Evolutionary conservation across 2,113 vertebrate species (phyloP).

Genomic region (Terrapene triunguis): DNA sequence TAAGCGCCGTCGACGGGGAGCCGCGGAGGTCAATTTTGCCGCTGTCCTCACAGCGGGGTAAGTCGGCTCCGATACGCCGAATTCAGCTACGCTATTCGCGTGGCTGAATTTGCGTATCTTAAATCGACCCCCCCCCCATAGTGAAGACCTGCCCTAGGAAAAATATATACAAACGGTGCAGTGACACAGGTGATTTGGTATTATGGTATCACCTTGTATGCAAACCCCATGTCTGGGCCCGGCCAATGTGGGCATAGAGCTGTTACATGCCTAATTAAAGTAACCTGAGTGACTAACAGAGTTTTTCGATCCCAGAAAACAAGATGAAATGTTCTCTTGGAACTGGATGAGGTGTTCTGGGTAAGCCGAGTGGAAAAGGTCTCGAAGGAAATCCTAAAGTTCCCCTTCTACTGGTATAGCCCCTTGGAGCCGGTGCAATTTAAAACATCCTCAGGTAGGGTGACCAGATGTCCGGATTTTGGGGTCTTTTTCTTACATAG

Average conservation of each 20-base stretch:
- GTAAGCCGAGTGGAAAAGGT: not conserved
- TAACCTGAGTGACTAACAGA: not conserved
- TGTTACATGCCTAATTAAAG: not conserved
- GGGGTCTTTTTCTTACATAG: too few relatives aligned
- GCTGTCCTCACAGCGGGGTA: too few relatives aligned
- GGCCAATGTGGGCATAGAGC: not conserved
- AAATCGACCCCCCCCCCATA: too few relatives aligned
- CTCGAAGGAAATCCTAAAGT: not conserved
- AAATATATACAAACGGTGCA: too few relatives aligned
- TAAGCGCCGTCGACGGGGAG: too few relatives aligned
- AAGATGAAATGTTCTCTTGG: not conserved
- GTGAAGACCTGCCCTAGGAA: too few relatives aligned
- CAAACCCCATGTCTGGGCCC: not conserved
- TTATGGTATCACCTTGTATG: not conserved
- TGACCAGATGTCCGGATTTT: too few relatives aligned
- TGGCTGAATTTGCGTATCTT: too few relatives aligned
- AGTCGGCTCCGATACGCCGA: too few relatives aligned
- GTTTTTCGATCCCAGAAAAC: not conserved
- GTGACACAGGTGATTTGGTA: too few relatives aligned
- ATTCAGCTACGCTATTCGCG: too few relatives aligned
- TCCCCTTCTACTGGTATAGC: not conserved
- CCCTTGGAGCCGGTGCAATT: not conserved
- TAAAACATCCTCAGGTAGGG: not conserved
- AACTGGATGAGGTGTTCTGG: not conserved
- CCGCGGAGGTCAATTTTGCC: too few relatives aligned